phyloP scores from a whole-genome alignment of 2,888 invertebrate species.

The Luperina testacea region DNA sequence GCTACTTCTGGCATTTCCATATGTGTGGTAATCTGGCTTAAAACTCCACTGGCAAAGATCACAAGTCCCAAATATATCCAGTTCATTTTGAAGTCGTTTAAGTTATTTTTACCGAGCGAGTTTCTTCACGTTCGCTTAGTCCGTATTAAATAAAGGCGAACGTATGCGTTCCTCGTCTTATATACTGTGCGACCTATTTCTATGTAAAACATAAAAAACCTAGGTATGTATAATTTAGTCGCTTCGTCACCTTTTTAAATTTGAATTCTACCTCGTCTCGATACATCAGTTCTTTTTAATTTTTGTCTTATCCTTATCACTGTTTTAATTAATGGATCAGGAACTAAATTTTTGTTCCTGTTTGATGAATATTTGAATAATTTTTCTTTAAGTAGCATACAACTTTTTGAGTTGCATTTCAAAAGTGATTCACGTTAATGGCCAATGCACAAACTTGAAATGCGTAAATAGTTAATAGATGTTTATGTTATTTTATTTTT shows the following conservation, averaged over 20 bases:
- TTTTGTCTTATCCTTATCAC: background rate
- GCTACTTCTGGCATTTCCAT: constrained; percentile 66
- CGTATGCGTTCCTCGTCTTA: constrained; percentile 43
- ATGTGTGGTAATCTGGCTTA: constrained; percentile 10
- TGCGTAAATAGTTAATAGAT: background rate
- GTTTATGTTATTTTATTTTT: too few species aligned
- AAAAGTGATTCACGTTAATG: background rate
- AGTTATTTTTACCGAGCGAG: constrained; percentile 9
- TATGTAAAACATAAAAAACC: background rate
- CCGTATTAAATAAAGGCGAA: constrained; percentile 45
- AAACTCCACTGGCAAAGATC: constrained; percentile 20
- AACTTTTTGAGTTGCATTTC: background rate
- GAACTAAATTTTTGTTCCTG: background rate
- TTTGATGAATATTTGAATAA: background rate
- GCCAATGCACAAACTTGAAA: too few species aligned
- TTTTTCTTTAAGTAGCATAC: background rate
- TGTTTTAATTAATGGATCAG: constrained; percentile 3
- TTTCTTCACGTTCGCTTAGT: constrained; percentile 36
- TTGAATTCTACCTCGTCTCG: background rate
- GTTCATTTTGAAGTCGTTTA: constrained; percentile 42
- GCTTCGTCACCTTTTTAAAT: background rate
- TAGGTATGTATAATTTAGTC: background rate
- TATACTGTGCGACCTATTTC: constrained; percentile 54
- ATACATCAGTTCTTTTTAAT: background rate
- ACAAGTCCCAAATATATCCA: constrained; percentile 16